Percentiles rank a stretch among this genome's conserved stretches.
Conservation (phyloP, 2,888 invertebrate species). For the Troides helena region DNA sequence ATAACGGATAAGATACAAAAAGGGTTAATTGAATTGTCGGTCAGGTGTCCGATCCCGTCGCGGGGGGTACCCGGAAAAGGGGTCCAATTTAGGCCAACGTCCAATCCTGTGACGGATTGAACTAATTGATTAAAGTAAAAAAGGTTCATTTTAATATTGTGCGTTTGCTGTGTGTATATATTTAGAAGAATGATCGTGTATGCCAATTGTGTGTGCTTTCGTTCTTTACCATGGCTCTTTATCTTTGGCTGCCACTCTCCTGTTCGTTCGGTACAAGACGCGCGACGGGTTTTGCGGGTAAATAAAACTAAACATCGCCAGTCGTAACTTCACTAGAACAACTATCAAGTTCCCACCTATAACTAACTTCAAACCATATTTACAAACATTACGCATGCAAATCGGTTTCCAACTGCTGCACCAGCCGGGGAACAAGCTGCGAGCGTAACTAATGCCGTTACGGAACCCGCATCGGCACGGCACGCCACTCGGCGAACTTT, state of each 20-base stretch:
- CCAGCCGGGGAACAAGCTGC: background rate
- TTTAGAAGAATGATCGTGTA: too few relatives aligned
- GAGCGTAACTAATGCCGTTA: background rate
- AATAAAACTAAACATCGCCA: too few relatives aligned
- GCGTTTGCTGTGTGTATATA: too few relatives aligned
- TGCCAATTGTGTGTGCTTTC: too few relatives aligned
- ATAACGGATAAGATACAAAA: constrained; percentile 11
- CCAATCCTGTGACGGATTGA: background rate
- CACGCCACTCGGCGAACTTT: too few relatives aligned
- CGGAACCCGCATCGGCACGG: too few relatives aligned
- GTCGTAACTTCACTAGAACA: too few relatives aligned
- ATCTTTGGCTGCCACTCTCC: too few relatives aligned
- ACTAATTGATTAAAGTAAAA: constrained; percentile 9
- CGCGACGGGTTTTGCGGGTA: too few relatives aligned
- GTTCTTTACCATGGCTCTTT: too few relatives aligned
- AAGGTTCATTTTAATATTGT: too few relatives aligned
- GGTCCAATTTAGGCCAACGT: constrained; percentile 6
- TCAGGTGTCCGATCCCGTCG: constrained; percentile 13
- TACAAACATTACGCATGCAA: constrained; percentile 6
- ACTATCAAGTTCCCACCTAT: background rate
- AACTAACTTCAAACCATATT: background rate
- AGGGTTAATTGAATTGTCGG: constrained; percentile 27
- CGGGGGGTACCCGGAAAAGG: background rate
- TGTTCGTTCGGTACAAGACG: too few relatives aligned
- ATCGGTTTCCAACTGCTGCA: background rate